A percentile compares a stretch with the other conserved stretches of the same genome.
phyloP scores from a whole-genome alignment of 2,797 vertebrate species.

The Lemur catta region DNA sequence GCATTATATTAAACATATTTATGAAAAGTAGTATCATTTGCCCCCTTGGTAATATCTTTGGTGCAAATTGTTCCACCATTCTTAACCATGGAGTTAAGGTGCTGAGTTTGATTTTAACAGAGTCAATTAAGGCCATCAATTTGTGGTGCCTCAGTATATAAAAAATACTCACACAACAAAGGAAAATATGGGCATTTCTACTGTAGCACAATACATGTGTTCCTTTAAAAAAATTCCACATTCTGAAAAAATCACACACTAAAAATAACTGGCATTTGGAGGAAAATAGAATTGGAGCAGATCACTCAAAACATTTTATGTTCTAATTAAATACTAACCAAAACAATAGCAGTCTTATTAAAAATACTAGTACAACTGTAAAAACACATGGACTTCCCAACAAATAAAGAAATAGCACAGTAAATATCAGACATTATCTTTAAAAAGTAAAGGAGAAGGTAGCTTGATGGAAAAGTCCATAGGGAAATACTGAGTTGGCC shows the following conservation, averaged over 20 bases:
- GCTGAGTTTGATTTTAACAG: background rate
- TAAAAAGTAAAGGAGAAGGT: background rate
- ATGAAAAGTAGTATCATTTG: background rate
- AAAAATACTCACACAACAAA: background rate
- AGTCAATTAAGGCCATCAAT: background rate
- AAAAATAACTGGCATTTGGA: constrained; percentile 47
- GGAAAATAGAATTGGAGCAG: background rate
- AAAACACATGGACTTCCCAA: background rate
- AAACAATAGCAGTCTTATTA: background rate
- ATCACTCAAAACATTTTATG: constrained; percentile 1
- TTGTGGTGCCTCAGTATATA: background rate
- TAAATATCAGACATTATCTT: background rate
- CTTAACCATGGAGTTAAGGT: background rate
- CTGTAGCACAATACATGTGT: background rate
- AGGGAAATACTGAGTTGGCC: too few relatives aligned
- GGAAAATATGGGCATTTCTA: background rate
- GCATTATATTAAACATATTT: background rate
- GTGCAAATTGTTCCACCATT: background rate
- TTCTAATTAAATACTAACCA: background rate
- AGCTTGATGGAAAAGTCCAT: background rate
- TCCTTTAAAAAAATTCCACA: background rate
- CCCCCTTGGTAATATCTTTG: background rate
- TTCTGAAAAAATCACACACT: constrained; percentile 1
- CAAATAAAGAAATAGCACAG: background rate
- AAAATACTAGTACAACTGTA: background rate